Evolutionary conservation across 2,888 invertebrate species (phyloP), one percentile per base, ranked within the genome.

Genomic region (Dicranocentrus wangi): DNA sequence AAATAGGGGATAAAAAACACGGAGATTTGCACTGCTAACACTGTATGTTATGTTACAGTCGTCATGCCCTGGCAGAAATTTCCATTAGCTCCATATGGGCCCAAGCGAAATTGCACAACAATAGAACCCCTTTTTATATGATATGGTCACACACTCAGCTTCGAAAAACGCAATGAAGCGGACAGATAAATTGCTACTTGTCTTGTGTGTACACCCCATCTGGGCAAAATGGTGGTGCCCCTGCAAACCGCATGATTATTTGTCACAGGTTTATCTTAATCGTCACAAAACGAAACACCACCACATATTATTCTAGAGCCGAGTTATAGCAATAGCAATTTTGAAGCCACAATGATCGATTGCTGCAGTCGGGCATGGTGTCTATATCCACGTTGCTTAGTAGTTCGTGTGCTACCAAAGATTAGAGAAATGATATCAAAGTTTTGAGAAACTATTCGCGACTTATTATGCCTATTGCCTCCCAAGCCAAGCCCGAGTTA

Each of bases 241-340:
- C 68, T 47, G 60, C 47, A 68, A 76, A 60, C 76, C 76, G 43
- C 76, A 75, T 43, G 66, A 76, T 58, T 65, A 75, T 66, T n/a
- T 76, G 76, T 71, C 71, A 51, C 63, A 79, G 79, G 71, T 66
- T 79, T 79, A 79, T 78, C 77, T 78, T 70, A 78, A 72, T 79
- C 65, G 65, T 60, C 63, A 39, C 69, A 75, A 75, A 68, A 72
- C 72, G 60, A 60, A 55, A n/a, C 8, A 21, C 47, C 53, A 71
- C 58, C 60, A 25, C 17, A 43, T 8, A 23, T 13, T 23, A 32
- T 32, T 32, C 32, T 32, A 7, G 32, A 7, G 32, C n/a, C n/a
- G n/a, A n/a, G n/a, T n/a, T 32, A 32, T 32, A 32, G 10, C 3
- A 32, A 32, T 32, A 58, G 58, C 60, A 61, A 28, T 71, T 61